phyloP scores from a whole-genome alignment of 2,113 vertebrate species.

The Cyprinodon variegatus region DNA sequence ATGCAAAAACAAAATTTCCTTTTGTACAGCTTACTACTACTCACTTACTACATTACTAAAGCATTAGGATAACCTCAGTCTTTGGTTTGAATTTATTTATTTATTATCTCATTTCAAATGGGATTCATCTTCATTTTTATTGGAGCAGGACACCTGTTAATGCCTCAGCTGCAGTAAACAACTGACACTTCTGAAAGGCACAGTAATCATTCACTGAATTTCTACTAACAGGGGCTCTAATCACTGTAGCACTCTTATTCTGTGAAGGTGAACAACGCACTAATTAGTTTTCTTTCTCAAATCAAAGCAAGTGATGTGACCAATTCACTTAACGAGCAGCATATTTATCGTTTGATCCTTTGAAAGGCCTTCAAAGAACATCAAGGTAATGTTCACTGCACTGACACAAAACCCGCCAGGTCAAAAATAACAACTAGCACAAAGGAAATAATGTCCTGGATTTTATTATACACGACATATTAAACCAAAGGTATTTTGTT shows the following conservation, averaged over 20 bases:
- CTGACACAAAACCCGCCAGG: slow-evolving; percentile 17
- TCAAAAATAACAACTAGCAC: slow-evolving; percentile 15
- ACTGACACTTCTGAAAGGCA: not conserved
- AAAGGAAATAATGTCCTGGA: slow-evolving; percentile 1
- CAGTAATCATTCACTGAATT: not conserved
- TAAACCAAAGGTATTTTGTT: not conserved
- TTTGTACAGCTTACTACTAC: too few species aligned
- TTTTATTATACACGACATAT: not conserved
- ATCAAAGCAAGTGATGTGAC: slow-evolving; percentile 31
- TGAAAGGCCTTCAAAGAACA: slow-evolving; percentile 31
- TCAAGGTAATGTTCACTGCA: slow-evolving; percentile 3
- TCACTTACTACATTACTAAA: not conserved
- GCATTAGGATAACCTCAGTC: not conserved
- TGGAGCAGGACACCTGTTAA: not conserved
- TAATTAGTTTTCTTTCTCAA: slow-evolving; percentile 32
- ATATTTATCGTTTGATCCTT: slow-evolving; percentile 35
- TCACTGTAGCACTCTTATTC: not conserved
- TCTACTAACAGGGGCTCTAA: not conserved
- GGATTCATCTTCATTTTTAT: not conserved
- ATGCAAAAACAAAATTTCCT: too few species aligned
- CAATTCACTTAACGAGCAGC: slow-evolving; percentile 33
- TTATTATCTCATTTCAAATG: not conserved
- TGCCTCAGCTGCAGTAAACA: not conserved
- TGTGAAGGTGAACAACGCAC: not conserved
- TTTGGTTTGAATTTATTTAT: not conserved